Base-by-base conservation (phyloP, 2,113 vertebrate species). In the Eidolon helvum region DNA sequence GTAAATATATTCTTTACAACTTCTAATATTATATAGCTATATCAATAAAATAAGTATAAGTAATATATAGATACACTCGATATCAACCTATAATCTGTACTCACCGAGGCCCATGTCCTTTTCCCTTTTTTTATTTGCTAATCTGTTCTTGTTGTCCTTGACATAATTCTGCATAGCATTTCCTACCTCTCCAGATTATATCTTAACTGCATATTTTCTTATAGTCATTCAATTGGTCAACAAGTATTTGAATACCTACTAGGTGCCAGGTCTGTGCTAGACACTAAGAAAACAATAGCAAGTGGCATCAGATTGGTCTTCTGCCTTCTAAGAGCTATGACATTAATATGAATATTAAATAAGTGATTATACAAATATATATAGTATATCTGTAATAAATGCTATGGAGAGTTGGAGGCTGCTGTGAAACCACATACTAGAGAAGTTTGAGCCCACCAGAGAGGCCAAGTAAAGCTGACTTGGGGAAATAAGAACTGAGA, bases 21-120 rank as follows among this genome's bases (percentile, higher is more conserved):
- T 65, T 55, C 16, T 33, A 55, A 35, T 7, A 53, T 48, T 7
- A 45, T 48, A 2, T 35, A 66, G 28, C 14, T 55, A 33, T 69
- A 45, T 84, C 24, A 89, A 33, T 74, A 63, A n/a, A 89, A 33
- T 74, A 63, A n/a, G 12, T 77, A 45, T 63, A 78, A 57, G 4
- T 77, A 45, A 40, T 53, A 43, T 75, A 26, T 35, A 45, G 5
- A 28, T 59, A 38, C 26, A 83, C 40, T 57, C 65, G 24, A 9
- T 77, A 53, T 69, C 71, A 82, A 19, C 2, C 4, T 2, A 45
- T 15, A 16, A 26, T 57, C 66, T 86, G 10, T 68, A 38, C 9
- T 78, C 10, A 22, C 0, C 21, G 63, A 66, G 1, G 1, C 2
- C 4, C 0, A 4, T 50, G n/a, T 50, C 8, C 8, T 63, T 87